Evolutionary conservation across 2,113 vertebrate species (phyloP).

Genomic region (Macaca nemestrina): DNA sequence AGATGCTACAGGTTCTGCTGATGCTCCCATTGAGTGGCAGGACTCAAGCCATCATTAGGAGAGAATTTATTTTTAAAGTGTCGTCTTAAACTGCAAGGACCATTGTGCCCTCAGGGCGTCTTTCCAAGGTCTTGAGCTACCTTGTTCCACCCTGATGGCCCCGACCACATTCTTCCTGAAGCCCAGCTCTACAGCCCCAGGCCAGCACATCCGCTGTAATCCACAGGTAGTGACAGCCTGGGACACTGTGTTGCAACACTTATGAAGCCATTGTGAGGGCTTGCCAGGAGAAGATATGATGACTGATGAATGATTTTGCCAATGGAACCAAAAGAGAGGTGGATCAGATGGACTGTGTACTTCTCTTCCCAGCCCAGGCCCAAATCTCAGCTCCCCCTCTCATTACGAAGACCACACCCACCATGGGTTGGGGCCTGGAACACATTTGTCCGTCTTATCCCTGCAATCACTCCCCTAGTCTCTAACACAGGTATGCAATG

Average conservation of each 20-base stretch:
- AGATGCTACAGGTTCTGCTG: too few relatives aligned
- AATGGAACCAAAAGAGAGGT: accelerated
- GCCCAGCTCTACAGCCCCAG: neutral
- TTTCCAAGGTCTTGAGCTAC: neutral
- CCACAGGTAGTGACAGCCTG: neutral
- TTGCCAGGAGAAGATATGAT: accelerated
- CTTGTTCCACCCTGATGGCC: neutral
- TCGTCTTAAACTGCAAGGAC: too few relatives aligned
- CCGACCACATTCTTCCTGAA: neutral
- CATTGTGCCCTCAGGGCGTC: neutral
- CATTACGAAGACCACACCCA: neutral
- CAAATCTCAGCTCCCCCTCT: neutral
- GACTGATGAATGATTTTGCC: neutral
- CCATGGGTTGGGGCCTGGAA: neutral
- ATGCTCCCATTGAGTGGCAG: too few relatives aligned
- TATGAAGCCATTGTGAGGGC: neutral
- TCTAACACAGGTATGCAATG: accelerated
- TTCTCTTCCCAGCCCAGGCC: neutral
- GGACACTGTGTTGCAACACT: neutral
- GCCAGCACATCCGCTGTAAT: neutral
- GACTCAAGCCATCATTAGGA: too few relatives aligned
- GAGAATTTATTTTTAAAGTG: too few relatives aligned
- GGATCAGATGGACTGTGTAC: accelerated
- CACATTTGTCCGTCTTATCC: neutral
- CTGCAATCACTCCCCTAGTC: neutral